A percentile compares a stretch with the other conserved stretches of the same genome.
These are phyloP conservation scores for Limanda limanda DNA, from an alignment of 2,113 vertebrate genomes.

Conservation along the genomic window DNA sequence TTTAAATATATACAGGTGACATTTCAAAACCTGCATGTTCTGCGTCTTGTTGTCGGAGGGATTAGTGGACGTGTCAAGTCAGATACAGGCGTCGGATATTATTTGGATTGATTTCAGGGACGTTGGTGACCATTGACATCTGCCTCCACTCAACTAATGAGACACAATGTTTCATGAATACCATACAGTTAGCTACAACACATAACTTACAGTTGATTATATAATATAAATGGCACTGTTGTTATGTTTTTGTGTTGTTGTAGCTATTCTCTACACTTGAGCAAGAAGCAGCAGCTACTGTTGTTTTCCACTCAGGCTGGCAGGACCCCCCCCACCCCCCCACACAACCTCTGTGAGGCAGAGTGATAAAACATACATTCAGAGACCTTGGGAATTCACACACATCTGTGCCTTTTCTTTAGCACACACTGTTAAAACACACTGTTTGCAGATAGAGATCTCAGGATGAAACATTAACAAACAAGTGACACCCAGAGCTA, in stretches of 20 bases:
- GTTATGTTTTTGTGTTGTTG: background rate
- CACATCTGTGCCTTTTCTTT: constrained; percentile 77
- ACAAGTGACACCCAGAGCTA: constrained; percentile 57
- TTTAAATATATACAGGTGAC: no score
- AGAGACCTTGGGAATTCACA: constrained; percentile 79
- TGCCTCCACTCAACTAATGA: constrained; percentile 9
- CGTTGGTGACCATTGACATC: background rate
- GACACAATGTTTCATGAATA: background rate
- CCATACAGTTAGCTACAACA: background rate
- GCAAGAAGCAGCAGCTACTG: constrained; percentile 25
- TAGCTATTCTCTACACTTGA: constrained; percentile 16
- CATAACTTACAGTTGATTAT: constrained; percentile 7
- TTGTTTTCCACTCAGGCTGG: constrained; percentile 37
- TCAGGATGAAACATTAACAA: constrained; percentile 65
- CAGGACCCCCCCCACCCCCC: constrained; percentile 9
- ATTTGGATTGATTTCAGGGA: constrained; percentile 6
- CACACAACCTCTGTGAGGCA: constrained; percentile 53
- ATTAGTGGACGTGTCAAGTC: constrained; percentile 34
- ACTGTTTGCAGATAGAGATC: constrained; percentile 63
- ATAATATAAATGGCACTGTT: constrained; percentile 12
- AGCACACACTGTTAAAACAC: constrained; percentile 69
- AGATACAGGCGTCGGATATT: constrained; percentile 16
- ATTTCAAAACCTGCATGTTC: constrained; percentile 27
- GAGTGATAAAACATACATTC: constrained; percentile 75
- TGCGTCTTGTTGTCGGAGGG: constrained; percentile 12